Evolutionary conservation across 2,797 vertebrate genomes (phyloP).

Genomic region (Myotis myotis): DNA sequence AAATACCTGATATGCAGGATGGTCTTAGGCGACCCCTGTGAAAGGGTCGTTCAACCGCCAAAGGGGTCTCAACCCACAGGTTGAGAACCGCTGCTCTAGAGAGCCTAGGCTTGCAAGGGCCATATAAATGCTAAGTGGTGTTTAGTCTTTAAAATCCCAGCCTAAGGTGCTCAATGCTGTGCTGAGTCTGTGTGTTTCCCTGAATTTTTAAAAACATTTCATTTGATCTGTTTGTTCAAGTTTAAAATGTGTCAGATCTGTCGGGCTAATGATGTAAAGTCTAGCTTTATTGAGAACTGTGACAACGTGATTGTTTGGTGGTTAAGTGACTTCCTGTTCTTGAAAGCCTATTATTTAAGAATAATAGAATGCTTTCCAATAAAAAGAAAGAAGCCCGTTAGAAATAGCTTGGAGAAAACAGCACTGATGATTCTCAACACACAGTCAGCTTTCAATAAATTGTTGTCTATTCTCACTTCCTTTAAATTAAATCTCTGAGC

Average conservation of each 20-base stretch:
- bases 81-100: background rate
- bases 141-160: conserved; percentile 28
- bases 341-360: conserved; percentile 18
- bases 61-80: too few species aligned
- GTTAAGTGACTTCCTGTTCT: conserved; percentile 44
- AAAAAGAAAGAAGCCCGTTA: background rate
- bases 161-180: background rate
- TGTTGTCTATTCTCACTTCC: background rate
- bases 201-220: conserved; percentile 13
- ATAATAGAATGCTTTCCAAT: background rate
- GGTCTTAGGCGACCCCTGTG: too few species aligned
- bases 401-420: background rate
- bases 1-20: too few species aligned
- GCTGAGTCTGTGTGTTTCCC: background rate
- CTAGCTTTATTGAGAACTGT: conserved; percentile 8
- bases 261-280: background rate
- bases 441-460: background rate
- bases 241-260: background rate
- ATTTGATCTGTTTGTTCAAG: conserved; percentile 48
- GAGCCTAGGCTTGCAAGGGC: background rate
- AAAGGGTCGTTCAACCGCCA: too few species aligned
- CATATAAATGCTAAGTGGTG: background rate
- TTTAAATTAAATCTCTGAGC: background rate
- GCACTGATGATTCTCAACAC: background rate
- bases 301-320: conserved; percentile 36